phyloP scores from a whole-genome alignment of 2,113 vertebrate species.

The Paradisaea rubra region DNA sequence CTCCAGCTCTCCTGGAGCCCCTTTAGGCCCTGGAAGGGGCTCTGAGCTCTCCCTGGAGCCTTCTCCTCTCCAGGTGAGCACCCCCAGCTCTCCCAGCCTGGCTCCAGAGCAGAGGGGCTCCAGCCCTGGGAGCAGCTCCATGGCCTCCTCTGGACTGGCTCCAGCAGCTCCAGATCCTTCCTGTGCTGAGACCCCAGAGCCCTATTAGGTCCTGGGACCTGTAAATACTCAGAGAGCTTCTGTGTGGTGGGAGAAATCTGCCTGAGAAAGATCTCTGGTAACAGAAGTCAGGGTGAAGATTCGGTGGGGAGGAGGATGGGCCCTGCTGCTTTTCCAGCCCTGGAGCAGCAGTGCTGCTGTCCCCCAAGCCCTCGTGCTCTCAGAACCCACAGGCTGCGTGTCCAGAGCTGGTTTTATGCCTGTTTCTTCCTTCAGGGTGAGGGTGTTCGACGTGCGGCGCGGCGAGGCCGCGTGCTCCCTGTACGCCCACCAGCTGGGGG shows the following conservation, averaged over 20 bases:
- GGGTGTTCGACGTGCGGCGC: conserved; percentile 81
- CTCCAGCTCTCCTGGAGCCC: background rate
- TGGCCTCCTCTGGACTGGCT: fast-evolving
- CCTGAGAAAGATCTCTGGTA: background rate
- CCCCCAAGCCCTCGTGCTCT: background rate
- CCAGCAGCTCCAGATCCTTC: background rate
- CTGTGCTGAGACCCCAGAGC: background rate
- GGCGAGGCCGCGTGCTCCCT: conserved; percentile 72
- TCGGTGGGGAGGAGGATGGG: background rate
- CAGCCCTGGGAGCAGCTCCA: fast-evolving
- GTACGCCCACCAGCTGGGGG: conserved; percentile 86
- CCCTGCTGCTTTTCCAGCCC: fast-evolving
- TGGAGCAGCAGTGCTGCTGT: background rate
- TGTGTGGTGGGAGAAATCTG: background rate
- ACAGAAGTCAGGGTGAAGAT: background rate
- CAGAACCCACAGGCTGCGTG: background rate
- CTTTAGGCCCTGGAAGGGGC: background rate
- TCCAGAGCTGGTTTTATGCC: background rate
- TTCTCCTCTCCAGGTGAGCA: background rate
- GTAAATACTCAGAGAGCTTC: background rate
- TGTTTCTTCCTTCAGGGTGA: conserved; percentile 70
- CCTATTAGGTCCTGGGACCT: background rate
- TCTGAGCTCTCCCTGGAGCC: background rate
- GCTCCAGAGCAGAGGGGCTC: background rate
- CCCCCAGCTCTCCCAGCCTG: background rate